phyloP scores from a whole-genome alignment of 1,140 invertebrate species.

The Lanistes nyassanus region DNA sequence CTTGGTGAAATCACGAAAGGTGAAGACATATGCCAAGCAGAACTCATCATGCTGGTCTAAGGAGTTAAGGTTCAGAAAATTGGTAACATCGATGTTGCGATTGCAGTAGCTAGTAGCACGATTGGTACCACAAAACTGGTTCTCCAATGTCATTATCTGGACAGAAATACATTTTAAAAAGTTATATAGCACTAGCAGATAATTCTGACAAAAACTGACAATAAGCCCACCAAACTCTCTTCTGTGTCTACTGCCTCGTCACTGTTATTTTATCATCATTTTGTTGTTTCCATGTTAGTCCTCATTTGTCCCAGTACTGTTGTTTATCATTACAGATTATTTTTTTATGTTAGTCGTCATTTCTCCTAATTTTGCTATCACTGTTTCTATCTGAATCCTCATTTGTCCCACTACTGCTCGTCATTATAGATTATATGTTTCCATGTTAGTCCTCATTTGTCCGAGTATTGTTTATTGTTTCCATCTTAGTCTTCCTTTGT shows the following conservation, averaged over 20 bases:
- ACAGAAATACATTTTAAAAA: constrained; percentile 23
- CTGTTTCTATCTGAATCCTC: neutral
- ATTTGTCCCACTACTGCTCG: neutral
- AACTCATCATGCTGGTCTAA: constrained; percentile 97
- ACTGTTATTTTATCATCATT: neutral
- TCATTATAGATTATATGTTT: too few species aligned
- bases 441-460: too few species aligned
- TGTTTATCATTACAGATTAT: too few species aligned
- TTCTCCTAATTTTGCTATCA: too few species aligned
- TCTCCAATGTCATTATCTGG: constrained; percentile 68
- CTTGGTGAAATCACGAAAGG: constrained; percentile 96
- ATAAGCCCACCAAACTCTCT: neutral
- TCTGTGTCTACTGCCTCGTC: neutral
- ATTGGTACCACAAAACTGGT: constrained; percentile 51
- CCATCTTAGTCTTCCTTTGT: neutral
- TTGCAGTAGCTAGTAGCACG: constrained; percentile 90
- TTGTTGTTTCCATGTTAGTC: neutral
- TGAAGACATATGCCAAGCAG: constrained; percentile 98
- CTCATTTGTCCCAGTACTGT: neutral
- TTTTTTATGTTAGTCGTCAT: too few species aligned
- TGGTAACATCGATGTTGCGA: constrained; percentile 98
- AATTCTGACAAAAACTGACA: neutral
- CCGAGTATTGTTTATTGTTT: too few species aligned
- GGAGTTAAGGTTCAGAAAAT: constrained; percentile 98
- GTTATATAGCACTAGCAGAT: too few species aligned